Percentiles rank a stretch among this genome's conserved stretches.
phyloP scores from a whole-genome alignment of 1,140 invertebrate genomes.

The Pentalonia nigronervosa region DNA sequence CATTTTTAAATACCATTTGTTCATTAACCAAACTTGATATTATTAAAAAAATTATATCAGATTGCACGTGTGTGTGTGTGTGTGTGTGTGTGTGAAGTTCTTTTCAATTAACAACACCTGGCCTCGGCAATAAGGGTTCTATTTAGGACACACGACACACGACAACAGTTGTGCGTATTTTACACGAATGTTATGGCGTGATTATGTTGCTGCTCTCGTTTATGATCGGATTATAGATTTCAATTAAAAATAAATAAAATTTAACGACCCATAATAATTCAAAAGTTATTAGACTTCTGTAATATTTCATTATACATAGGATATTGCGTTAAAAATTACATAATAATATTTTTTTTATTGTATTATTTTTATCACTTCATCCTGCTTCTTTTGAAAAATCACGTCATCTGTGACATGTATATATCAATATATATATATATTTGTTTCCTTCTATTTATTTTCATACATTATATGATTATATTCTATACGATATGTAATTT shows the following conservation, averaged over 20 bases:
- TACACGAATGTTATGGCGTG: constrained; percentile 43
- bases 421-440: background rate
- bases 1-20: constrained; percentile 30
- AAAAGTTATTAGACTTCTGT: constrained; percentile 30
- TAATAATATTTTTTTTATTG: background rate
- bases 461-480: background rate
- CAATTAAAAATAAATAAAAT: constrained; percentile 40
- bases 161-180: constrained; percentile 35
- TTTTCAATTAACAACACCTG: constrained; percentile 34
- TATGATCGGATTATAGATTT: constrained; percentile 42
- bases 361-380: background rate
- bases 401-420: background rate
- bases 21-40: constrained; percentile 56
- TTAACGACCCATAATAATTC: constrained; percentile 23
- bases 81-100: constrained; percentile 28
- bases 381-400: background rate
- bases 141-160: constrained; percentile 50
- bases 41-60: background rate
- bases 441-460: background rate
- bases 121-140: background rate
- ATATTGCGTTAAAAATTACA: constrained; percentile 10
- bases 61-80: background rate
- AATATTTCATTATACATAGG: constrained; percentile 2
- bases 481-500: background rate
- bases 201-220: constrained; percentile 20